Conservation (phyloP, 1,140 invertebrate species). For the Platyura marginata region DNA sequence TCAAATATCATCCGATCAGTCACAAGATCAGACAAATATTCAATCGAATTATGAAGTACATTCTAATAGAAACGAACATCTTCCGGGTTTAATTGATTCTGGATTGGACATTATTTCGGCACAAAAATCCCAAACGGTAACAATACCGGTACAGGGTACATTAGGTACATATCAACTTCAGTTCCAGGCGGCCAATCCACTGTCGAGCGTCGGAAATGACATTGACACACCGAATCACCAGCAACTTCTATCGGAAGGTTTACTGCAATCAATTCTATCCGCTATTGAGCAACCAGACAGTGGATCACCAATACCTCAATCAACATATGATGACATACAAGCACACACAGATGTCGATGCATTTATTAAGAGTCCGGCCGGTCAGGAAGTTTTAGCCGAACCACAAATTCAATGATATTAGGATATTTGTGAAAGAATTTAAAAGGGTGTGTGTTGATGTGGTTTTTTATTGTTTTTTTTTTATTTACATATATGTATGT, state of each 20-base stretch:
- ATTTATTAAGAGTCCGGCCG: neutral
- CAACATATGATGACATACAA: conserved; percentile 6
- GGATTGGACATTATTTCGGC: conserved; percentile 31
- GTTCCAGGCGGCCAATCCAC: conserved; percentile 39
- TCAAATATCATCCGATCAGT: neutral
- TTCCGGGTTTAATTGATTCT: conserved; percentile 12
- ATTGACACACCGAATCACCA: conserved; percentile 33
- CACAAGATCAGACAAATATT: neutral
- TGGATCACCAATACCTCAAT: conserved; percentile 1
- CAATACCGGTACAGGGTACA: conserved; percentile 33
- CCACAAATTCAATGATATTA: neutral
- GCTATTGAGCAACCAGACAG: conserved; percentile 43
- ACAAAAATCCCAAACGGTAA: conserved; percentile 17
- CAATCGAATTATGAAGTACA: no score
- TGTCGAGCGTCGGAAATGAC: conserved; percentile 15
- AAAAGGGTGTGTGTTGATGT: no score
- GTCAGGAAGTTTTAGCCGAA: conserved; percentile 1
- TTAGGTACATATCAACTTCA: conserved; percentile 48
- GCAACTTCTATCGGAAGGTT: conserved; percentile 52
- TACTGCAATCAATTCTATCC: conserved; percentile 56
- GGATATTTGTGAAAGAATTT: no score
- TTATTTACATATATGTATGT: no score
- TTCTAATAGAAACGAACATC: neutral
- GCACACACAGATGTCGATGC: conserved; percentile 4
- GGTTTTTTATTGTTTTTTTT: no score